A percentile compares a stretch with the other conserved stretches of the same genome.
phyloP scores from a whole-genome alignment of 2,113 vertebrate genomes.

The Sturnus vulgaris region DNA sequence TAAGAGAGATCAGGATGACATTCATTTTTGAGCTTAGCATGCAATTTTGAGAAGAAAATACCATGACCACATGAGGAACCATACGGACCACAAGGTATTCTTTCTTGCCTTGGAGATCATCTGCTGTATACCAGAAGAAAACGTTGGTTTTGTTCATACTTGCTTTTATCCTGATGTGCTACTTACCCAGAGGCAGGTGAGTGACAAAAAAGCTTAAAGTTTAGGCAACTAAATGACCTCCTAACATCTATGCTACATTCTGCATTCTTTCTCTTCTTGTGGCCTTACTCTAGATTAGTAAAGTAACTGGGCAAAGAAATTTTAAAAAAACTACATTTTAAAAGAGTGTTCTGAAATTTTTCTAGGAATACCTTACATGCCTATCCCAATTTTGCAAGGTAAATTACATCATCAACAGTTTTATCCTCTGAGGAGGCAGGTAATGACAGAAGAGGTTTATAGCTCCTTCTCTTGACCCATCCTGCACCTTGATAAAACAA shows the following conservation, averaged over 20 bases:
- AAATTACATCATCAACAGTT: neutral
- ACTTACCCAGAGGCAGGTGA: neutral
- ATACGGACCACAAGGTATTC: neutral
- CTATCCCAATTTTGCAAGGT: neutral
- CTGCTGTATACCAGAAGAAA: neutral
- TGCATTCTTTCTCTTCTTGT: neutral
- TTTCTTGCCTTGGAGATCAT: neutral
- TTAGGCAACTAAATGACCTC: neutral
- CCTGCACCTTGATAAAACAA: neutral
- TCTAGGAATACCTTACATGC: neutral
- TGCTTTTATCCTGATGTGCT: neutral
- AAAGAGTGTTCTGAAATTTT: neutral
- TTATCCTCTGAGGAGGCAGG: neutral
- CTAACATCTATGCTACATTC: neutral
- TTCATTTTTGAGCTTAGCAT: neutral
- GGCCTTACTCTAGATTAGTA: neutral
- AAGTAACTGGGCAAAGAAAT: neutral
- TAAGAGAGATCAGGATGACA: neutral
- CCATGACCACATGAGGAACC: neutral
- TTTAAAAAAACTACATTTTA: neutral
- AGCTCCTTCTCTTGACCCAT: neutral
- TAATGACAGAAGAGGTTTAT: neutral
- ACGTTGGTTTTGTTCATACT: neutral
- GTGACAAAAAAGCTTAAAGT: neutral
- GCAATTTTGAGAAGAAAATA: neutral